Conservation (phyloP, 2,888 invertebrate species). For the Rhyacophila evoluta region DNA sequence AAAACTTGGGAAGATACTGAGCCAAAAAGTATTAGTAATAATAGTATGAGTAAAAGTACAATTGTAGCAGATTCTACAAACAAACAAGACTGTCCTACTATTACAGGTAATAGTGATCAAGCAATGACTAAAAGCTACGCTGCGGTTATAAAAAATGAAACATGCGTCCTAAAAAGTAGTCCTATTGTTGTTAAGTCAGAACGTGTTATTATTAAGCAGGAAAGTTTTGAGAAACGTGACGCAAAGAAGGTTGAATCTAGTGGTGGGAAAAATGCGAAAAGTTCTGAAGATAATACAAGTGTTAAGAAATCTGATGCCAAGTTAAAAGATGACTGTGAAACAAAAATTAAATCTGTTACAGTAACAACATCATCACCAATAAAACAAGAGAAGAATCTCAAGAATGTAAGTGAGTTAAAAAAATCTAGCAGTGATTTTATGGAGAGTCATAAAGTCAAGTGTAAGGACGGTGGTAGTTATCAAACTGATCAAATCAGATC, state of each 20-base stretch:
- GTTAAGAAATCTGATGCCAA: neutral
- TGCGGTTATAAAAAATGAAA: constrained; percentile 35
- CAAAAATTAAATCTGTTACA: neutral
- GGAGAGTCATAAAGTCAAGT: neutral
- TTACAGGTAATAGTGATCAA: constrained; percentile 28
- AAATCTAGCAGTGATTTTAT: neutral
- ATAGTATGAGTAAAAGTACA: neutral
- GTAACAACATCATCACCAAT: neutral
- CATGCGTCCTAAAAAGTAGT: neutral
- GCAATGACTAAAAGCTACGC: constrained; percentile 34
- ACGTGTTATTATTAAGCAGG: constrained; percentile 20
- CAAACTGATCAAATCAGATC: neutral
- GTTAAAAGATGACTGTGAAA: neutral
- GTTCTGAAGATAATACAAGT: neutral
- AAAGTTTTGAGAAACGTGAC: constrained; percentile 25
- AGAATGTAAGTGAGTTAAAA: neutral
- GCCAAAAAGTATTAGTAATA: neutral
- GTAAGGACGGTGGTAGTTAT: neutral
- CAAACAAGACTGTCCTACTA: neutral
- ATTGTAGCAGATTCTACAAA: neutral
- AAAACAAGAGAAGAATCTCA: constrained; percentile 7
- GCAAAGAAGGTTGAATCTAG: neutral
- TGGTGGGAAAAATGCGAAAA: neutral
- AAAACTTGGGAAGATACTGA: neutral
- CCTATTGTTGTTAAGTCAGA: neutral